Evolutionary conservation across 92 coral and sea anemone species (phyloP), one percentile per base, ranked within the genome.

Genomic region (Diadumene lineata): DNA sequence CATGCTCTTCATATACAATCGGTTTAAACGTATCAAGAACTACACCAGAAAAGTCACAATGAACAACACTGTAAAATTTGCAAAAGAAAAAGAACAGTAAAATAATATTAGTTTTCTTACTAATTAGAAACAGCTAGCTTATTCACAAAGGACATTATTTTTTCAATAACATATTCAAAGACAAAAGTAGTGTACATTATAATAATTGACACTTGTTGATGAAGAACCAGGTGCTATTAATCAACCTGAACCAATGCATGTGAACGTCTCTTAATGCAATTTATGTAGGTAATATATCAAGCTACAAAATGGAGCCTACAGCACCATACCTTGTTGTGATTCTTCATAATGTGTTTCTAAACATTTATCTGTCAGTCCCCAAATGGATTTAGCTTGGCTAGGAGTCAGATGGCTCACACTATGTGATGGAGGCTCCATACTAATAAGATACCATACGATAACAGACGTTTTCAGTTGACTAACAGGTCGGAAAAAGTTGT

Each of bases 391-490:
- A 18, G 99, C 99, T 78, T 96, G 99, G 73, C 99, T 96, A 34
- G 99, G 96, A 0, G 99, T 96, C 53, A 96, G 87, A 73, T 96
- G 99, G 74, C 97, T 84, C 63, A 96, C 99, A 80, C 99, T 96
- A 61, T 88, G 92, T 67, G 96, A 92, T 19, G 99, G 99, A 18
- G 99, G 97, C 31, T 87, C 88, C 0, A 97, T 85, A 77, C 82
- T 96, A 46, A 96, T 73, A 55, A 96, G 86, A 86, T 96, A 96
- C 99, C 99, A 96, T 61, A 96, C 99, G 55, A 96, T 96, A 29
- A 96, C 99, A 3, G 99, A 96, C 21, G 99, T 96, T 80, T 96
- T 96, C 15, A 96, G 90, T 60, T 96, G 99, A 85, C 99, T 96
- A 31, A 96, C 99, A 72, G 99, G 99, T 77, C 99, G 85, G 76